Evolutionary conservation across 2,113 vertebrate species (phyloP).

Genomic region (Prunella himalayana): DNA sequence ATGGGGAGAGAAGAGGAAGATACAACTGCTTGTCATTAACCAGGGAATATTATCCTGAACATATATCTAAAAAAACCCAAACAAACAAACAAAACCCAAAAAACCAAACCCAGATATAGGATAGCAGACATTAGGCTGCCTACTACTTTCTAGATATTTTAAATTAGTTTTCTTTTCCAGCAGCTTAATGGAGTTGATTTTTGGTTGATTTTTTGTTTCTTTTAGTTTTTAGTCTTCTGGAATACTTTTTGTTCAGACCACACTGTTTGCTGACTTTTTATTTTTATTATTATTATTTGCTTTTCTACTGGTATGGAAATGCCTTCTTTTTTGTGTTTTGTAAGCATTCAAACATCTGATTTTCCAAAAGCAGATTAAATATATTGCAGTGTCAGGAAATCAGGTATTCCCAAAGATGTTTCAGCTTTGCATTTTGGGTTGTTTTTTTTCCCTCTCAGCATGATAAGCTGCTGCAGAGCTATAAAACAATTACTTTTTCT

Average conservation of each 20-base stretch:
- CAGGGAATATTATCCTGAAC: neutral
- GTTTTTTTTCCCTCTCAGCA: neutral
- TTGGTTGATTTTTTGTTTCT: neutral
- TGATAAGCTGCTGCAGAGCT: neutral
- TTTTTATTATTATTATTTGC: neutral
- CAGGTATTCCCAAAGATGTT: neutral
- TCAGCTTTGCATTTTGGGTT: neutral
- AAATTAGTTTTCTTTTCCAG: neutral
- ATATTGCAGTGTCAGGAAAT: neutral
- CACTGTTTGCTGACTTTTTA: neutral
- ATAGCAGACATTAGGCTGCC: neutral
- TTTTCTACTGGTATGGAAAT: neutral
- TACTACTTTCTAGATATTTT: neutral
- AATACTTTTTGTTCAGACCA: neutral
- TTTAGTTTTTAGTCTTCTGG: neutral
- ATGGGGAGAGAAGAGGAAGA: neutral
- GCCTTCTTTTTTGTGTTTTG: neutral
- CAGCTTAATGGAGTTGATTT: neutral
- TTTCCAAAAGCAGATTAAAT: neutral
- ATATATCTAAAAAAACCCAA: accelerated
- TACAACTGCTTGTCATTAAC: neutral
- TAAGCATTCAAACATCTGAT: neutral
- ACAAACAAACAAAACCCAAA: neutral
- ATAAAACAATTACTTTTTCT: neutral
- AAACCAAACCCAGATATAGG: neutral